These are phyloP conservation scores for Uloborus plumipes DNA, from an alignment of 2,888 invertebrate genomes.

Conservation along the genomic window DNA sequence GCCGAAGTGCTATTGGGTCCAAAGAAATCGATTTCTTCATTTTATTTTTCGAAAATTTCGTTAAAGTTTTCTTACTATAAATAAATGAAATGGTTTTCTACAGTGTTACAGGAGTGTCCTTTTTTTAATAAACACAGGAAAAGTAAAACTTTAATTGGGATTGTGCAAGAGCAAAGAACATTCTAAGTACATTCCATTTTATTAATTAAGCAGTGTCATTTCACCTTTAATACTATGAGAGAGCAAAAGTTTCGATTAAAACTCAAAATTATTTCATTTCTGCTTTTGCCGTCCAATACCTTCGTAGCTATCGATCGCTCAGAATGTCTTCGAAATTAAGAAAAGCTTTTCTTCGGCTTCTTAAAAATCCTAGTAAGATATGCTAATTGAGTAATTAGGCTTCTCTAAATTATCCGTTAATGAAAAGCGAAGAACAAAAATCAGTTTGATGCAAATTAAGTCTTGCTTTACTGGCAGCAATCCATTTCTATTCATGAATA, in stretches of 20 bases:
- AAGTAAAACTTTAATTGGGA: background rate
- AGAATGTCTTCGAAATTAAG: background rate
- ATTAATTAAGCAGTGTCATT: too few species aligned
- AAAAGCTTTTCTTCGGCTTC: background rate
- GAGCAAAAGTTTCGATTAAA: background rate
- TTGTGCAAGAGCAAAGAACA: background rate
- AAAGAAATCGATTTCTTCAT: too few species aligned
- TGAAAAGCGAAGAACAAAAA: background rate
- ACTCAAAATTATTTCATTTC: background rate
- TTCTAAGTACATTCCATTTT: background rate
- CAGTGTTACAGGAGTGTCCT: too few species aligned
- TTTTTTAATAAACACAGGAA: background rate
- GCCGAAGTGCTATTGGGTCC: too few species aligned
- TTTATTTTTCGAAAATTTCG: too few species aligned
- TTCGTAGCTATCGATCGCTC: background rate
- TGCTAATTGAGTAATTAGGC: slow-evolving; percentile 20
- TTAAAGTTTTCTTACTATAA: too few species aligned
- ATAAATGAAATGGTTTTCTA: too few species aligned
- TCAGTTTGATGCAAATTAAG: background rate
- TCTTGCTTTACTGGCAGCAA: background rate
- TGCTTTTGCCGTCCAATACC: background rate
- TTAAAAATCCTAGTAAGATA: background rate
- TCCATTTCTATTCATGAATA: background rate
- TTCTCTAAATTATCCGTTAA: slow-evolving; percentile 5
- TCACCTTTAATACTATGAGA: too few species aligned